Evolutionary conservation across 2,797 vertebrate genomes (phyloP).

Genomic region (Gorsachius magnificus): DNA sequence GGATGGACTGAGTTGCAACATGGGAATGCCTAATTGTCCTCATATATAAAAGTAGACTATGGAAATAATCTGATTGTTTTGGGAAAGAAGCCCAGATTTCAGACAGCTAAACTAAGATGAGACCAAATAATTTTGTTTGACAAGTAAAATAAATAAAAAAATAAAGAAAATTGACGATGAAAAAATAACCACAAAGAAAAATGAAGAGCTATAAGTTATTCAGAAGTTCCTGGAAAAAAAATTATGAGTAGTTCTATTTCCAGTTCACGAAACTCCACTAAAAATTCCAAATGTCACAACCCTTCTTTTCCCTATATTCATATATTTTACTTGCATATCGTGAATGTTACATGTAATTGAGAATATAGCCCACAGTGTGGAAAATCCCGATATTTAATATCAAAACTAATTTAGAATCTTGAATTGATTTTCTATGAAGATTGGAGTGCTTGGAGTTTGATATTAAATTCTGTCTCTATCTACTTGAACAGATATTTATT

Average conservation of each 20-base stretch:
- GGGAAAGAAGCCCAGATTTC: background rate
- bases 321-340: background rate
- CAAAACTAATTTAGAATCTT: background rate
- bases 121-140: background rate
- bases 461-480: background rate
- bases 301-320: background rate
- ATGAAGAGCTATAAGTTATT: rapidly evolving
- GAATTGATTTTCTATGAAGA: background rate
- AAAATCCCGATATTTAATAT: background rate
- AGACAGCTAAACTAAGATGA: background rate
- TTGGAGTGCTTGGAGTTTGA: background rate
- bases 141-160: background rate
- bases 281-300: background rate
- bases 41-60: background rate
- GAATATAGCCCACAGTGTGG: background rate
- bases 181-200: rapidly evolving
- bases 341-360: background rate
- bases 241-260: background rate
- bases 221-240: background rate
- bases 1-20: background rate
- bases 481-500: background rate
- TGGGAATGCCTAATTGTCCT: background rate
- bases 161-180: background rate
- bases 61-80: background rate
- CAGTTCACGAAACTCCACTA: background rate